Evolutionary conservation across 2,888 invertebrate genomes (phyloP).

Genomic region (Perizoma flavofasciatum): DNA sequence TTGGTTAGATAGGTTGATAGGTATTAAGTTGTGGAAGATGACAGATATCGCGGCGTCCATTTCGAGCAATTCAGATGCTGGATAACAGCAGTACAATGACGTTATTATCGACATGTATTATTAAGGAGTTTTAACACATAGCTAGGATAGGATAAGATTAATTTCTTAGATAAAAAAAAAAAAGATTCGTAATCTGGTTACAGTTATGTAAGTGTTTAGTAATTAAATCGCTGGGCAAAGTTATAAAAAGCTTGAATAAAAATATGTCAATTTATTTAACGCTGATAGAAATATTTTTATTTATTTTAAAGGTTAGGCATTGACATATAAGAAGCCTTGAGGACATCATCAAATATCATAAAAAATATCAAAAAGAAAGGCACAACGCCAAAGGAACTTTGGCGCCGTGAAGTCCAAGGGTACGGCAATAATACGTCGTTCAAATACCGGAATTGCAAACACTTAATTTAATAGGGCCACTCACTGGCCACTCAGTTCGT

Average conservation of each 20-base stretch:
- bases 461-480: conserved; percentile 57
- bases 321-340: no score
- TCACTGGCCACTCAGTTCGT: conserved; percentile 71
- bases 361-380: no score
- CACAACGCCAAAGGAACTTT: conserved; percentile 1
- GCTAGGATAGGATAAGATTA: not conserved
- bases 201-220: no score
- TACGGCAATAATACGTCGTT: conserved; percentile 47
- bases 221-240: no score
- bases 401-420: conserved; percentile 11
- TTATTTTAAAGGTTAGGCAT: no score
- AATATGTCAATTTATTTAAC: no score
- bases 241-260: no score
- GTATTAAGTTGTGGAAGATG: conserved; percentile 77
- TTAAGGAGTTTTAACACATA: conserved; percentile 39
- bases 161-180: conserved; percentile 12
- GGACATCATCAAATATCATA: no score
- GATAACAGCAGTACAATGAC: conserved; percentile 37
- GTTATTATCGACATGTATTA: conserved; percentile 41
- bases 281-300: no score
- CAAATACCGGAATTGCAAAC: conserved; percentile 49
- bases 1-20: no score
- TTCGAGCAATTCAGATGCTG: conserved; percentile 41
- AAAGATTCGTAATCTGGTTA: no score
- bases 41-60: conserved; percentile 51